These are phyloP conservation scores for Lepus europaeus DNA, from an alignment of 2,113 vertebrate species.

Conservation along the genomic window DNA sequence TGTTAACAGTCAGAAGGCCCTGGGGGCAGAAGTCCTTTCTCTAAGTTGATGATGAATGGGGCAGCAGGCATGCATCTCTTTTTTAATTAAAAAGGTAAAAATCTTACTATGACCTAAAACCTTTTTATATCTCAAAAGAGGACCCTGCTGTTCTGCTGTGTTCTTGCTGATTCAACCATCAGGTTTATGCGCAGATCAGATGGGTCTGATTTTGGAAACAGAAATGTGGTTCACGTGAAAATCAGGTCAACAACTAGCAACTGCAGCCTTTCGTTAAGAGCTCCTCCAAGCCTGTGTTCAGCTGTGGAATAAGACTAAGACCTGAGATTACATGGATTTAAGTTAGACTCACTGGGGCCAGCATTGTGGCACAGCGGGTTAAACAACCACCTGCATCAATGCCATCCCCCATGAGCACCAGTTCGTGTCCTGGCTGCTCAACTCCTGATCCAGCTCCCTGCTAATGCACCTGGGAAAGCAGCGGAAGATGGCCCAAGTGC, in stretches of 20 bases:
- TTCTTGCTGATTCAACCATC: constrained; percentile 16
- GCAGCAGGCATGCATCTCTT: not conserved
- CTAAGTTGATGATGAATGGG: not conserved
- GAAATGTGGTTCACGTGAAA: constrained; percentile 32
- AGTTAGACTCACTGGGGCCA: not conserved
- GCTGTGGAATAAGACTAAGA: not conserved
- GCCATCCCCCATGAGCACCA: too few species aligned
- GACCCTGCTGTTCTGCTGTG: not conserved
- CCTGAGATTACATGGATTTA: not conserved
- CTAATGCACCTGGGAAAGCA: too few species aligned
- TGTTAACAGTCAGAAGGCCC: not conserved
- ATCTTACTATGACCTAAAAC: not conserved
- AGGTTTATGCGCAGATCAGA: not conserved
- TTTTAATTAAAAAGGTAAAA: constrained; percentile 44
- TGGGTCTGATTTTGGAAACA: constrained; percentile 64
- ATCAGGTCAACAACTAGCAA: constrained; percentile 55
- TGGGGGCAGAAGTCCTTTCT: not conserved
- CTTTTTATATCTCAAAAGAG: not conserved
- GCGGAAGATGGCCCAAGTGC: too few species aligned
- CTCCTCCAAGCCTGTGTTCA: not conserved
- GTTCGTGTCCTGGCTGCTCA: too few species aligned
- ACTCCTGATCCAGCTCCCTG: too few species aligned
- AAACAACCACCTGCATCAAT: too few species aligned
- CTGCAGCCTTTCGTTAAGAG: not conserved
- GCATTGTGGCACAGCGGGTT: too few species aligned